Conservation (phyloP, 2,888 invertebrate species). For the Crocallis elinguaria region DNA sequence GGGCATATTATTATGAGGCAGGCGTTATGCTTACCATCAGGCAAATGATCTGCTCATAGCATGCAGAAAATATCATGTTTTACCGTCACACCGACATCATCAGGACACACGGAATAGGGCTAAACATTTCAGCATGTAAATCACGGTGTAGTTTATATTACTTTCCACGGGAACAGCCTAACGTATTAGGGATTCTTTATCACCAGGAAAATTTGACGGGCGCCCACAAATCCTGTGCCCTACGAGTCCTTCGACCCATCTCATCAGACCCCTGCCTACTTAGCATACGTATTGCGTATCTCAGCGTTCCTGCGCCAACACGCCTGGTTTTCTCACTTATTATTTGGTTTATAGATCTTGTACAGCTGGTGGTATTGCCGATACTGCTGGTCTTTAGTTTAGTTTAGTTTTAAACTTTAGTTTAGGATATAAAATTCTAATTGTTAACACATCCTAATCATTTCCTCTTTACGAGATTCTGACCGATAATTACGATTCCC, state of each 20-base stretch:
- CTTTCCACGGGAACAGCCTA: not conserved
- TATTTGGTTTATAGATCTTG: not conserved
- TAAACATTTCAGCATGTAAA: not conserved
- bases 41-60: no score
- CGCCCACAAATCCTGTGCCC: slow-evolving; percentile 49
- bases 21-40: no score
- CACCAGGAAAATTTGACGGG: slow-evolving; percentile 40
- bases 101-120: no score
- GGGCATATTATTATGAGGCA: no score
- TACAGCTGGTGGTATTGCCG: no score
- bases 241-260: slow-evolving; percentile 52
- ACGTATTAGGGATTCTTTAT: slow-evolving; percentile 38
- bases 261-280: slow-evolving; percentile 55
- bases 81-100: no score
- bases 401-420: no score
- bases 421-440: no score
- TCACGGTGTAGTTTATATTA: not conserved
- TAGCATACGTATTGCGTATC: slow-evolving; percentile 72
- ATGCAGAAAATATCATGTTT: no score
- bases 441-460: no score
- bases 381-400: not conserved
- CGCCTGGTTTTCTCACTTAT: slow-evolving; percentile 6
- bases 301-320: slow-evolving; percentile 39
- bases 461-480: no score
- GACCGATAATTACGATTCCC: no score